A percentile compares a stretch with the other conserved stretches of the same genome.
phyloP scores from a whole-genome alignment of 2,888 invertebrate genomes.

The Caenorhabditis virilis region DNA sequence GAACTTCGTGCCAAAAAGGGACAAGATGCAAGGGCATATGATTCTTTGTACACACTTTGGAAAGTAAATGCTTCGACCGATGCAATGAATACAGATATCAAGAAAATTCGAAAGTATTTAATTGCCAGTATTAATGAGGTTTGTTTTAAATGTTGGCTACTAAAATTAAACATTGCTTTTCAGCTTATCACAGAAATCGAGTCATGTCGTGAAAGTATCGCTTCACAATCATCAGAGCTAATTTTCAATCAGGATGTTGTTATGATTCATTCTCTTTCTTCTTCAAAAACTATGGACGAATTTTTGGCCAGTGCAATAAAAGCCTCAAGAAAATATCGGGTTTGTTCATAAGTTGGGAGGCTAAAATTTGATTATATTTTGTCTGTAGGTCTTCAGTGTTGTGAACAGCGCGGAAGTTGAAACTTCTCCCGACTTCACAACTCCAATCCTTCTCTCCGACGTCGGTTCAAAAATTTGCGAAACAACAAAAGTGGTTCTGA shows the following conservation, averaged over 20 bases:
- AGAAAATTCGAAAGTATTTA: slow-evolving; percentile 46
- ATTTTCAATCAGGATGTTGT: slow-evolving; percentile 50
- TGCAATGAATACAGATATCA: slow-evolving; percentile 32
- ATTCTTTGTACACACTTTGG: slow-evolving; percentile 59
- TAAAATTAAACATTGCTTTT: too few species aligned
- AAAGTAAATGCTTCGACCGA: slow-evolving; percentile 26
- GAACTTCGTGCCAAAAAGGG: slow-evolving; percentile 43
- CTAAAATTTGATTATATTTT: slow-evolving; percentile 2
- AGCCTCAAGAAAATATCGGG: slow-evolving; percentile 17
- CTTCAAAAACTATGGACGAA: slow-evolving; percentile 47
- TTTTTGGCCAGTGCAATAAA: slow-evolving; percentile 28
- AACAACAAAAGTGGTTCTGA: slow-evolving; percentile 54
- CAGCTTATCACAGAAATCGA: slow-evolving; percentile 53
- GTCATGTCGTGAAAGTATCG: slow-evolving; percentile 46
- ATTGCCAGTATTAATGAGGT: slow-evolving; percentile 46
- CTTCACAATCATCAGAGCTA: slow-evolving; percentile 48
- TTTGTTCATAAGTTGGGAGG: background rate
- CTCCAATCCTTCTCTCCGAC: slow-evolving; percentile 34
- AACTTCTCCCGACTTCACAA: slow-evolving; percentile 30
- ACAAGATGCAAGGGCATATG: slow-evolving; percentile 12
- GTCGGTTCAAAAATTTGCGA: slow-evolving; percentile 40
- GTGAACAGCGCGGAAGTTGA: slow-evolving; percentile 14
- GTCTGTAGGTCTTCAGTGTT: slow-evolving; percentile 15
- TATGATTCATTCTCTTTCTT: slow-evolving; percentile 44
- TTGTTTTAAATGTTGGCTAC: background rate